phyloP scores from a whole-genome alignment of 2,888 invertebrate genomes.

The Odontocerum albicorne region DNA sequence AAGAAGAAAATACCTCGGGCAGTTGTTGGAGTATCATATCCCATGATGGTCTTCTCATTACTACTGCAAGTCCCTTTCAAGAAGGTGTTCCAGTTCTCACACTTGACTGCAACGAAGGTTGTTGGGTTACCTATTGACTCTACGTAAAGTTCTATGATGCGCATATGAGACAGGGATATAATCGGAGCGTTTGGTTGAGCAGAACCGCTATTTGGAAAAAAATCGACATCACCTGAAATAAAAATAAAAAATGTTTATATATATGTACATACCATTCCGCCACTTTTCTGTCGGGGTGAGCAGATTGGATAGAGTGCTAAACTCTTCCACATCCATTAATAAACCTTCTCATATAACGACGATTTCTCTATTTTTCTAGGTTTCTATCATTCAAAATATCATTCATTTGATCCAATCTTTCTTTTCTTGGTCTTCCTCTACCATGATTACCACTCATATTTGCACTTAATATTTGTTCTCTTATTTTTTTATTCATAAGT shows the following conservation, averaged over 20 bases:
- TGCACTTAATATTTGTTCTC: too few species aligned
- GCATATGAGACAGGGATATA: constrained; percentile 46
- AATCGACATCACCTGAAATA: constrained; percentile 48
- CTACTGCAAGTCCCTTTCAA: constrained; percentile 26
- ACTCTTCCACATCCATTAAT: too few species aligned
- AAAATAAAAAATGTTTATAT: not conserved
- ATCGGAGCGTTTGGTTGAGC: constrained; percentile 47
- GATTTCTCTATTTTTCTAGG: too few species aligned
- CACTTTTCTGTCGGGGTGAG: too few species aligned
- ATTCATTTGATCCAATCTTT: too few species aligned
- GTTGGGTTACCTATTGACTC: constrained; percentile 42
- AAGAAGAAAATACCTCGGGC: constrained; percentile 9
- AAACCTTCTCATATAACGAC: too few species aligned
- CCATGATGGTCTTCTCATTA: constrained; percentile 10
- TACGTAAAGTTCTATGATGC: constrained; percentile 44
- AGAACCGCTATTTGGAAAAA: constrained; percentile 48
- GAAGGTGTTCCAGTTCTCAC: constrained; percentile 43
- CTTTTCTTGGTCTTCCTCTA: too few species aligned
- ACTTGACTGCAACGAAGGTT: constrained; percentile 43
- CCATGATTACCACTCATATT: too few species aligned
- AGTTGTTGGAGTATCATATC: not conserved
- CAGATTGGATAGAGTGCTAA: too few species aligned
- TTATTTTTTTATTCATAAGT: too few species aligned
- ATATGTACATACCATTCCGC: too few species aligned
- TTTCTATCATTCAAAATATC: too few species aligned